phyloP scores from a whole-genome alignment of 30 jellyfish, hydroid and myxozoan species.

The Turritopsis dohrnii region DNA sequence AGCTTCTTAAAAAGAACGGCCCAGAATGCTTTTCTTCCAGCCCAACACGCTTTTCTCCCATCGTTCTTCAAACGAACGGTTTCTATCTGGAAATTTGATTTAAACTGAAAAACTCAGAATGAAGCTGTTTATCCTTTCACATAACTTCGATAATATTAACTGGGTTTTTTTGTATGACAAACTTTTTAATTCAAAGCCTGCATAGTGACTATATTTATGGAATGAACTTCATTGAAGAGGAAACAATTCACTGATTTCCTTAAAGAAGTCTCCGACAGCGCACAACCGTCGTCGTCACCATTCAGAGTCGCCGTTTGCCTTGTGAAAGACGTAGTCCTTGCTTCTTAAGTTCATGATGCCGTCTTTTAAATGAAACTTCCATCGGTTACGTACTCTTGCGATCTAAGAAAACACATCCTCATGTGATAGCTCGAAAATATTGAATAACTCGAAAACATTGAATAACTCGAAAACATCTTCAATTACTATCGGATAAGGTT shows the following conservation, averaged over 20 bases:
- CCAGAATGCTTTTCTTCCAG: too few species aligned
- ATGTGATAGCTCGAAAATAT: too few species aligned
- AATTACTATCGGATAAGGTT: too few species aligned
- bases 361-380: conserved; percentile 95
- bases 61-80: too few species aligned
- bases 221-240: background rate
- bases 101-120: background rate
- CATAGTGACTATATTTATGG: background rate
- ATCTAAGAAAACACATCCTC: too few species aligned
- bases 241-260: background rate
- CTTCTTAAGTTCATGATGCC: conserved; percentile 89
- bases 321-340: conserved; percentile 92
- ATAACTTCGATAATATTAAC: background rate
- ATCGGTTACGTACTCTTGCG: conserved; percentile 91
- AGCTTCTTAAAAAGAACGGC: too few species aligned
- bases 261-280: background rate
- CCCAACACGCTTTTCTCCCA: too few species aligned
- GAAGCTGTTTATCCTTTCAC: background rate
- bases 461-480: too few species aligned
- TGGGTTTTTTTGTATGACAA: background rate
- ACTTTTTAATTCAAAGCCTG: background rate
- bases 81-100: background rate
- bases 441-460: too few species aligned
- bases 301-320: conserved; percentile 98
- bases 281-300: conserved; percentile 51